Evolutionary conservation across 2,113 vertebrate species (phyloP).

Genomic region (Saimiri boliviensis): DNA sequence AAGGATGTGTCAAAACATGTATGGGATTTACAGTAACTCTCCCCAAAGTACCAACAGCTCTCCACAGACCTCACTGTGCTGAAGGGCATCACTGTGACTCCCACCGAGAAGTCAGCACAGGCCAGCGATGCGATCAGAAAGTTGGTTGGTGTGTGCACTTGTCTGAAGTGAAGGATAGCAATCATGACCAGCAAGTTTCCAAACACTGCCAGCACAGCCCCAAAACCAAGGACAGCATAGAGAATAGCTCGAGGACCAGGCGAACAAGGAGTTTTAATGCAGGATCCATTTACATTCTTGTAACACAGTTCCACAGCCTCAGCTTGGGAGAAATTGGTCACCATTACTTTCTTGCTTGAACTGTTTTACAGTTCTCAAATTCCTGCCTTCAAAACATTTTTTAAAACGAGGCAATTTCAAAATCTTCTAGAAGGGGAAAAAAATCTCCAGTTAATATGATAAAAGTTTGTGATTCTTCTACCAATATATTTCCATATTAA

Average conservation of each 20-base stretch:
- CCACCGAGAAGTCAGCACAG: constrained; percentile 50
- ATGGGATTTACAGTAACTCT: constrained; percentile 73
- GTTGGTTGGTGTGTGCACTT: constrained; percentile 73
- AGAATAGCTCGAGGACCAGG: not conserved
- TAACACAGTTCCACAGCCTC: constrained; percentile 48
- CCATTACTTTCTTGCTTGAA: not conserved
- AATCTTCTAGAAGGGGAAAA: not conserved
- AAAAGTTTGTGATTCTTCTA: not conserved
- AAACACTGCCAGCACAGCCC: constrained; percentile 55
- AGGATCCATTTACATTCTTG: constrained; percentile 50
- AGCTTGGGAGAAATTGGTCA: not conserved
- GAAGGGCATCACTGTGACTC: constrained; percentile 65
- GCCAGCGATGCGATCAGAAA: constrained; percentile 53
- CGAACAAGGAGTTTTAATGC: not conserved
- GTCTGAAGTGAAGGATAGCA: constrained; percentile 70
- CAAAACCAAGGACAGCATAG: constrained; percentile 2
- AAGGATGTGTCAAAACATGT: constrained; percentile 73
- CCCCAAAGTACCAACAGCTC: constrained; percentile 79
- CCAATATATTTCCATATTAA: not conserved
- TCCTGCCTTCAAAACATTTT: not conserved
- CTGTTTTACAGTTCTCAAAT: not conserved
- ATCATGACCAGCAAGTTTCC: constrained; percentile 73
- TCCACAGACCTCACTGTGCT: constrained; percentile 66
- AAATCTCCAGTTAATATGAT: not conserved
- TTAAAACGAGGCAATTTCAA: not conserved